A percentile compares a stretch with the other conserved stretches of the same genome.
phyloP scores from a whole-genome alignment of 1,140 invertebrate genomes.

The Cephus cinctus region DNA sequence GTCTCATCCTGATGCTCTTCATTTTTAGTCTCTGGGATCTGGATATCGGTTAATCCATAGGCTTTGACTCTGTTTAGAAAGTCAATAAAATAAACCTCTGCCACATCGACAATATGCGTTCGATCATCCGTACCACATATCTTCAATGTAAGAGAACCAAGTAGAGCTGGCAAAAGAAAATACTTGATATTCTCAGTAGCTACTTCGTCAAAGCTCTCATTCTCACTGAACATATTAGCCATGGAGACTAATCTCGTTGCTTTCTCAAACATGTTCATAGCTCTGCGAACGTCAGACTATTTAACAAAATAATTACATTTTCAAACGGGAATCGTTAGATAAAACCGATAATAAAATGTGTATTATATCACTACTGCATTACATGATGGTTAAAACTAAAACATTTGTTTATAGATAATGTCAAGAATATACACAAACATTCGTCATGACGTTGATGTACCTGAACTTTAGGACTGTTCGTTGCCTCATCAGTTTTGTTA shows the following conservation, averaged over 20 bases:
- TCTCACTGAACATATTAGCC: conserved; percentile 80
- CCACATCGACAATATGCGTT: conserved; percentile 67
- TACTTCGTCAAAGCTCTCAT: conserved; percentile 86
- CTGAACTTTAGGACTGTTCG: conserved; percentile 63
- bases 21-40: conserved; percentile 52
- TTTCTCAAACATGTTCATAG: conserved; percentile 75
- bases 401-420: conserved; percentile 2
- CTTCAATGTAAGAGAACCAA: conserved; percentile 74
- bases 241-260: conserved; percentile 75
- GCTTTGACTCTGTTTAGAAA: conserved; percentile 77
- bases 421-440: conserved; percentile 1
- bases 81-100: conserved; percentile 84
- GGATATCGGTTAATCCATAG: conserved; percentile 70
- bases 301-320: conserved; percentile 17
- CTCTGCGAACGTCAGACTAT: conserved; percentile 66
- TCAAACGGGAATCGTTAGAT: background rate
- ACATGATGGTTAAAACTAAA: conserved; percentile 1
- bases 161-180: conserved; percentile 77
- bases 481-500: conserved; percentile 58
- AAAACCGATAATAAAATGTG: conserved; percentile 1
- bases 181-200: conserved; percentile 83
- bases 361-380: conserved; percentile 2
- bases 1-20: conserved; percentile 25
- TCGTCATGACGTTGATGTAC: conserved; percentile 22
- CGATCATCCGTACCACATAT: conserved; percentile 62